A percentile compares a stretch with the other conserved stretches of the same genome.
phyloP scores from a whole-genome alignment of 2,113 vertebrate species.

The Opisthocomus hoazin region DNA sequence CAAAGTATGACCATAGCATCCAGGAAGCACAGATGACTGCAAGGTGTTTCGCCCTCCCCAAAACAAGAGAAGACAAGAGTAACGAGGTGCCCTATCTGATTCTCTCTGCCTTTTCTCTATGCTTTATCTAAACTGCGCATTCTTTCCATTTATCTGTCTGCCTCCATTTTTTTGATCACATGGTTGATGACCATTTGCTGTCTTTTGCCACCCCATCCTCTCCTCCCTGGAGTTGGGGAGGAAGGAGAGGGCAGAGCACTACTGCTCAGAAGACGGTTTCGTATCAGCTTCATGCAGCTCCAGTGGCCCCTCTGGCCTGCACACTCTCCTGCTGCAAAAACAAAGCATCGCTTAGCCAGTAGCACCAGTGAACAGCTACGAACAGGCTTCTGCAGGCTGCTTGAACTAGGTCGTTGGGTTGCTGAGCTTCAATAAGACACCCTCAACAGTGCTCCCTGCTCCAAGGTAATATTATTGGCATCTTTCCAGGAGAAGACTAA shows the following conservation, averaged over 20 bases:
- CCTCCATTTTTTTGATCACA: background rate
- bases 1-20: background rate
- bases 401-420: background rate
- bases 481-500: background rate
- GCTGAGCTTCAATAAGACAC: background rate
- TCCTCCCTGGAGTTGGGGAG: background rate
- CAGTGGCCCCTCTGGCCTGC: background rate
- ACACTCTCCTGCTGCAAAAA: background rate
- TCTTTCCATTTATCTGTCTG: background rate
- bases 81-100: background rate
- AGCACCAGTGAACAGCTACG: background rate
- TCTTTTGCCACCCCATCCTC: background rate
- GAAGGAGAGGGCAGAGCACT: background rate
- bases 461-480: background rate
- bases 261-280: background rate
- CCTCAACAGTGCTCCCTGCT: background rate
- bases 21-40: background rate
- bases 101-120: background rate
- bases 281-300: background rate
- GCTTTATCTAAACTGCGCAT: background rate
- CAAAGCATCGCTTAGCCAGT: background rate
- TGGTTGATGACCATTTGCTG: background rate
- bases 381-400: background rate
- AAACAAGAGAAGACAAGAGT: background rate
- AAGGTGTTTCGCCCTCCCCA: background rate